Base-by-base conservation (phyloP, 2,113 vertebrate genomes). In the Seriola quinqueradiata region DNA sequence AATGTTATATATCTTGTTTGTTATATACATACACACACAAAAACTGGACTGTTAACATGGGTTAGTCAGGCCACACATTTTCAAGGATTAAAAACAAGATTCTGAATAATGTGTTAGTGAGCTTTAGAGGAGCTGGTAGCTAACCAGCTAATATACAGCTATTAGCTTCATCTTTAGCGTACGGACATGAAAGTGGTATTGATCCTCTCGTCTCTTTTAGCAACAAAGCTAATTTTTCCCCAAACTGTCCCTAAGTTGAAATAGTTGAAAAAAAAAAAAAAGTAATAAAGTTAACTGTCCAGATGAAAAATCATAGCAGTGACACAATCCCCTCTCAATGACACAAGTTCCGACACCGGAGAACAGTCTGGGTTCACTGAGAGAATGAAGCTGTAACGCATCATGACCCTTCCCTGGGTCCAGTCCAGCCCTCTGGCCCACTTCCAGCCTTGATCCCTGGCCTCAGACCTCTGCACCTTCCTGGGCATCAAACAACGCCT, bases 391-490 rank as follows among this genome's bases (percentile, higher is more conserved):
- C 50, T 3, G 2, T n/a, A 52, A n/a, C 19, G 19, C 50, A 21
- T 52, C 54, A 57, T 11, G 21, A 12, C n/a, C n/a, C 54, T 3
- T 34, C 25, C 25, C 28, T 28, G 16, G 4, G 23, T 67, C 7
- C 64, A 67, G 36, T 28, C 63, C 40, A 66, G 11, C 13, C 12
- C 50, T 52, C 58, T 60, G 28, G 16, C 58, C 14, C 25, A 59
- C 57, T 8, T 60, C 52, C 74, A 76, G 17, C 19, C 38, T 58
- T 67, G 4, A 77, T 67, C 34, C 1, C 44, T 14, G 32, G 10
- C 54, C 38, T 55, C 77, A 60, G 58, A 61, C 46, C 4, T 48
- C 67, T 72, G 61, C 58, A 40, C 3, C 28, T 1, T 71, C 55
- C 70, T 50, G 69, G 42, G 21, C 4, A 4, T 3, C 11, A 77